Evolutionary conservation across 2,113 vertebrate species (phyloP), one percentile per base, ranked within the genome.

Genomic region (Epinephelus cyanopodus): DNA sequence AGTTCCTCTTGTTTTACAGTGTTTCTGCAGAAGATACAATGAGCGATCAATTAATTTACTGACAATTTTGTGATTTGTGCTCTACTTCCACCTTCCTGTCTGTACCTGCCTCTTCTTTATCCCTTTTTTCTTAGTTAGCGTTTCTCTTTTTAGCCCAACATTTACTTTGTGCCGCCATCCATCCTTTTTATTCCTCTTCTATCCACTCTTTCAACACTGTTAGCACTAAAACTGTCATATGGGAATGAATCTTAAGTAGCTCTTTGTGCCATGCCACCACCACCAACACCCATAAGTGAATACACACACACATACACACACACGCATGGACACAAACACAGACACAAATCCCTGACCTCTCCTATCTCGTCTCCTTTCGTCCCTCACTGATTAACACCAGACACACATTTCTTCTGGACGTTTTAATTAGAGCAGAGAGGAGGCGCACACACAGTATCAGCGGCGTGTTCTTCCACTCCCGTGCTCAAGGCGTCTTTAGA

Each of bases 361-460:
- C 58, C 82, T 88, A 85, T 88, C 81, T 50, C 29, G 21, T 71
- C 76, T 80, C 57, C 60, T 82, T 77, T 83, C 10, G 2, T 47
- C 54, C 68, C 80, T 75, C 53, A 45, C 81, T 75, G 77, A 84
- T 82, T 71, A 86, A 87, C 77, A 65, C 77, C 57, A 81, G 70
- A 74, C 60, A 76, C 82, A 84, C 60, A 63, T 76, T 73, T 87
- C 60, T 72, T 63, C 72, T 77, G 73, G 72, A 87, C 52, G 48
- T 86, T 89, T 91, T 89, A 91, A 92, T 93, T 89, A 92, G 79
- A 91, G 65, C 52, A 63, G 58, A 76, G 81, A 86, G 9, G 7
- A 57, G 57, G 18, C 72, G 57, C 79, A 66, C 37, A 72, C 81
- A 70, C 19, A 62, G 63, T 68, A 61, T 77, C 82, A 68, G 66